Percentiles rank a stretch among this genome's conserved stretches.
These are phyloP conservation scores for Octodon degus DNA, from an alignment of 2,113 vertebrate species.

Conservation along the genomic window DNA sequence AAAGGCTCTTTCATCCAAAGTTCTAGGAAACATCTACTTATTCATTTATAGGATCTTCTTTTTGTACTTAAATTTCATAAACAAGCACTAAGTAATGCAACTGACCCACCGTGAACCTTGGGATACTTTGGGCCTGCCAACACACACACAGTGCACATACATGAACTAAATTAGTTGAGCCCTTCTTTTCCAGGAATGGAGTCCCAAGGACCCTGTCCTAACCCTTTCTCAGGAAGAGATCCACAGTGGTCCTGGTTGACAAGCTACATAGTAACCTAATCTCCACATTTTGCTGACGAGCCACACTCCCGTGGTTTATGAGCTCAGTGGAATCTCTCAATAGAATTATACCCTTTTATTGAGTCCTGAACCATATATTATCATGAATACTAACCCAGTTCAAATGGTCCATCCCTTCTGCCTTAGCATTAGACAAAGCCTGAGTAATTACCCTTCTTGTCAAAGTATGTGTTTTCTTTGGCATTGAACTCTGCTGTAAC, in stretches of 20 bases:
- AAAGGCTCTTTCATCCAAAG: neutral
- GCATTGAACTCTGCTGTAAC: slow-evolving; percentile 51
- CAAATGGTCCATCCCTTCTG: slow-evolving; percentile 78
- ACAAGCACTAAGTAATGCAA: neutral
- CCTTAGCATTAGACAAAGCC: slow-evolving; percentile 82
- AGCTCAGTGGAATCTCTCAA: slow-evolving; percentile 88
- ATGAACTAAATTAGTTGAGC: neutral
- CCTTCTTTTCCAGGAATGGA: slow-evolving; percentile 15
- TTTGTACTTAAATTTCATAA: neutral
- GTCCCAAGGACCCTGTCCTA: slow-evolving; percentile 53
- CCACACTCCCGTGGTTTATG: slow-evolving; percentile 84
- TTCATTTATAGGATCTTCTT: neutral
- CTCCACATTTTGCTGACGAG: slow-evolving; percentile 85
- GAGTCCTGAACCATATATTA: slow-evolving; percentile 84
- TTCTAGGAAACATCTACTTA: neutral
- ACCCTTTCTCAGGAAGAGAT: slow-evolving; percentile 73
- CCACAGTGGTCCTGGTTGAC: slow-evolving; percentile 70
- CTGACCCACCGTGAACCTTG: neutral
- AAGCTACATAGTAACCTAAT: slow-evolving; percentile 79
- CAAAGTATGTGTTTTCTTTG: slow-evolving; percentile 84
- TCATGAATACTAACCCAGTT: slow-evolving; percentile 83
- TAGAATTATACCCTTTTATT: slow-evolving; percentile 88
- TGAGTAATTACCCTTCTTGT: slow-evolving; percentile 83
- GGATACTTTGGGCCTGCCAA: neutral
- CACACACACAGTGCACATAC: neutral